phyloP scores from a whole-genome alignment of 2,888 invertebrate species.

The Troilus luridus region DNA sequence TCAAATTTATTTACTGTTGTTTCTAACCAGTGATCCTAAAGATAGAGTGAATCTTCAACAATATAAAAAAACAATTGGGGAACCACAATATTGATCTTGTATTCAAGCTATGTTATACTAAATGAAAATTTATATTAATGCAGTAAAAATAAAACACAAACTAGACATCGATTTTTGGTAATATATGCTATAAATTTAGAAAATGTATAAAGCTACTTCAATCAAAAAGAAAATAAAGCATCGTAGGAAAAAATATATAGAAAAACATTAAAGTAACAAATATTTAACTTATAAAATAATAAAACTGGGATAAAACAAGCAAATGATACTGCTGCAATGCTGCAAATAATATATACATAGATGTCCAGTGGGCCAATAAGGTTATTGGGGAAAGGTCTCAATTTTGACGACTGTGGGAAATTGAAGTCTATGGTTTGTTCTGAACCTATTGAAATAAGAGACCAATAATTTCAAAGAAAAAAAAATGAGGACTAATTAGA shows the following conservation, averaged over 20 bases:
- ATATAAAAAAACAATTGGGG: not conserved
- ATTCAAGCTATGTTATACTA: constrained; percentile 1
- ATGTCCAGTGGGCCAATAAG: not conserved
- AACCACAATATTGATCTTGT: not conserved
- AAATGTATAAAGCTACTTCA: constrained; percentile 4
- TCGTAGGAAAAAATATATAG: not conserved
- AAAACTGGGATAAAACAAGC: not conserved
- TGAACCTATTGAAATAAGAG: too few relatives aligned
- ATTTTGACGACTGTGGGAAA: too few relatives aligned
- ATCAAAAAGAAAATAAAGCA: constrained; percentile 23
- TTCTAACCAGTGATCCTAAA: not conserved
- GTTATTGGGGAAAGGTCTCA: not conserved
- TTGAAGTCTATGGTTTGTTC: too few relatives aligned
- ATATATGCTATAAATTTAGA: not conserved
- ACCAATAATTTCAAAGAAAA: too few relatives aligned
- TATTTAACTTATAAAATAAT: not conserved
- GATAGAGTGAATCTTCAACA: not conserved
- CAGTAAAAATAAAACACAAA: not conserved
- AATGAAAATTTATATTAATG: constrained; percentile 13
- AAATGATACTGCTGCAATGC: not conserved
- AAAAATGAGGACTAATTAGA: too few relatives aligned
- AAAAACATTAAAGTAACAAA: not conserved
- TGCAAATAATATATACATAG: not conserved
- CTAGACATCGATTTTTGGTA: not conserved
- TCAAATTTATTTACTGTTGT: not conserved